Evolutionary conservation across 2,113 vertebrate genomes (phyloP), one percentile per base, ranked within the genome.

Genomic region (Dicaeum eximium): DNA sequence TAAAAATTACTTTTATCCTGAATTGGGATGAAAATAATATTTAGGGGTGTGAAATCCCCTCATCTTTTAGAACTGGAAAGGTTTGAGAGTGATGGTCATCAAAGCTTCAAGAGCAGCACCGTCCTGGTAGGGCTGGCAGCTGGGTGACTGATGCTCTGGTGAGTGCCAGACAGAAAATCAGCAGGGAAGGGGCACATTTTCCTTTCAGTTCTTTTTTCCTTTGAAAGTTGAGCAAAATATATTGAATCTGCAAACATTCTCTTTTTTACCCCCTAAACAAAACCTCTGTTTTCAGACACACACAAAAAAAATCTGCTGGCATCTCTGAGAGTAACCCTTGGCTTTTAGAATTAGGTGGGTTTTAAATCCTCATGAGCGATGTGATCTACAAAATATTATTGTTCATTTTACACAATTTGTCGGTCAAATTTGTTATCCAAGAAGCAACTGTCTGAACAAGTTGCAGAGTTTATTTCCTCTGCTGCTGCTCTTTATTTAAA

Each of bases 301-400:
- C 15, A 33, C 0, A 14, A 13, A 62, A 54, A 62, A 79, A 60
- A 38, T 60, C 8, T 56, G 44, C 53, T 77, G 15, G 33, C 16
- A 38, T n/a, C 18, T 86, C 14, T 74, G 31, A 83, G 27, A 30
- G 11, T 69, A 70, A n/a, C 54, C 45, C 25, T 73, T 88, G 48
- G 30, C 71, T 86, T 74, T 86, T 81, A 64, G 37, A 28, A 57
- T 33, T 51, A 25, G 15, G 11, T 50, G 11, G 38, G 19, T 38
- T 81, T 79, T 44, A 67, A 81, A 47, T 79, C 27, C 15, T 13
- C 3, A 19, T 51, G 45, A 64, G 44, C 0, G 0, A 13, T 62
- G 19, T 20, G 35, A 65, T n/a, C 28, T 53, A 40, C 6, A 21
- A 10, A 67, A 25, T 0, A 0, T 22, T 42, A 47, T 58, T 33